Percentiles rank a stretch among this genome's conserved stretches.
Conservation (phyloP, 1,140 invertebrate species). For the Listronotus oregonensis region DNA sequence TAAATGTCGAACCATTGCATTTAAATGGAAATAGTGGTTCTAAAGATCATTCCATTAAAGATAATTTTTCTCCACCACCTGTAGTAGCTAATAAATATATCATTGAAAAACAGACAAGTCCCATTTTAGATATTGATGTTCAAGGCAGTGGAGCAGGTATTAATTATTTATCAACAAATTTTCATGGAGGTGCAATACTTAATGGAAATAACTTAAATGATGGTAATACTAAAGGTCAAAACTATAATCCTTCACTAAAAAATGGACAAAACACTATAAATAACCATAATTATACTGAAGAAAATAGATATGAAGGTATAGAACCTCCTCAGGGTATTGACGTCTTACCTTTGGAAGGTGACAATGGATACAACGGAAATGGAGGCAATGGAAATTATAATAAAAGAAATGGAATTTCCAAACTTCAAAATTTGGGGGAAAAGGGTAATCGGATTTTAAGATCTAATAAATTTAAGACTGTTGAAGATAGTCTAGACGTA, state of each 20-base stretch:
- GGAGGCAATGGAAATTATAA: background rate
- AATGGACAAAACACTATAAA: background rate
- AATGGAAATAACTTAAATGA: no score
- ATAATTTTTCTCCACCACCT: background rate
- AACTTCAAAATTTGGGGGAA: background rate
- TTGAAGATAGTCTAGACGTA: background rate
- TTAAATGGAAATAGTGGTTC: background rate
- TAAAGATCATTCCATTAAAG: background rate
- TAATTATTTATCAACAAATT: background rate
- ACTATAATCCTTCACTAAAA: background rate
- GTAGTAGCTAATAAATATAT: background rate
- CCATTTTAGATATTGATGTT: constrained; percentile 1
- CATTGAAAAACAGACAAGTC: background rate
- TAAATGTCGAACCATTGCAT: background rate
- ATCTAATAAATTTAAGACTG: background rate
- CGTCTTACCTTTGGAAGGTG: constrained; percentile 23
- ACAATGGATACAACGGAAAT: constrained; percentile 8
- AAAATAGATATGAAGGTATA: constrained; percentile 26
- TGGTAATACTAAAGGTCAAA: background rate
- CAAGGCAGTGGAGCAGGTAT: background rate
- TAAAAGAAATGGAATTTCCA: background rate
- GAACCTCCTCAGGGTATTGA: constrained; percentile 18
- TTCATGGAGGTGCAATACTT: no score
- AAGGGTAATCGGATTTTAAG: background rate
- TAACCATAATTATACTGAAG: background rate